Evolutionary conservation across 2,113 vertebrate species (phyloP).

Genomic region (Zootoca vivipara): DNA sequence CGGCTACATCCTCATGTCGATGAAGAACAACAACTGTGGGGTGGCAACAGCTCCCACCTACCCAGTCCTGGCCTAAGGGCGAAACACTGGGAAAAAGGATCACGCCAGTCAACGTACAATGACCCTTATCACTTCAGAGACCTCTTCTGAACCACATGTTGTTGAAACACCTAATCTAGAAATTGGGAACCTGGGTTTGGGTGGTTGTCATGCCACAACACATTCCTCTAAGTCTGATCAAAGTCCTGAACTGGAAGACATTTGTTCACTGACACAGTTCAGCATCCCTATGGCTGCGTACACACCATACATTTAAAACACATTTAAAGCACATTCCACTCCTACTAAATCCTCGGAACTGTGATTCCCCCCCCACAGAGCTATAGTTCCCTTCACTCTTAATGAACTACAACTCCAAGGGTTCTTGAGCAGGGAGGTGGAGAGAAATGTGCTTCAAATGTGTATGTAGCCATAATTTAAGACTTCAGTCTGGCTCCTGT

Average conservation of each 20-base stretch:
- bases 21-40: slow-evolving; percentile 82
- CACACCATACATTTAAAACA: too few relatives aligned
- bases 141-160: not conserved
- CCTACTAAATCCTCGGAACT: too few relatives aligned
- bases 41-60: slow-evolving; percentile 79
- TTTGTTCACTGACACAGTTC: too few relatives aligned
- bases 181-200: not conserved
- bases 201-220: not conserved
- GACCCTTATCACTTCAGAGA: not conserved
- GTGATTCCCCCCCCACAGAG: too few relatives aligned
- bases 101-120: fast-evolving
- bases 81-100: fast-evolving
- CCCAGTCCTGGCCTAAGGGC: slow-evolving; percentile 75
- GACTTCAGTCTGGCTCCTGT: not conserved
- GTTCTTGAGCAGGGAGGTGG: too few relatives aligned
- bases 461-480: not conserved
- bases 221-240: not conserved
- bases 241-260: too few relatives aligned
- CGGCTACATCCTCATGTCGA: slow-evolving; percentile 83
- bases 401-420: too few relatives aligned
- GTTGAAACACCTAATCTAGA: not conserved
- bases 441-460: too few relatives aligned
- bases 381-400: too few relatives aligned
- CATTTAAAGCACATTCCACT: too few relatives aligned
- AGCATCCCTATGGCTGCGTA: too few relatives aligned